These are phyloP conservation scores for Hippoglossus stenolepis DNA, from an alignment of 2,113 vertebrate genomes.

Conservation along the genomic window DNA sequence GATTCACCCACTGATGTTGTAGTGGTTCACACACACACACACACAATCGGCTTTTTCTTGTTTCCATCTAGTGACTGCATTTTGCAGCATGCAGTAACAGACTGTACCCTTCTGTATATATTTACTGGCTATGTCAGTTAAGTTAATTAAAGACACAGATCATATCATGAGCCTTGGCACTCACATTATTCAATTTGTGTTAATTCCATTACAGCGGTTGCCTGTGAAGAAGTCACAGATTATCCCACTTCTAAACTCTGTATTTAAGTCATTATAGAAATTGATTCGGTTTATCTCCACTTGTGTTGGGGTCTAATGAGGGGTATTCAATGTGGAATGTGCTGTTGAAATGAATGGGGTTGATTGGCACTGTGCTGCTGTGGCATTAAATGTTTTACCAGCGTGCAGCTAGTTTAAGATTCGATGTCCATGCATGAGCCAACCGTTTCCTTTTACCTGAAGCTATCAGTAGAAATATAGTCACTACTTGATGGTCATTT, in stretches of 20 bases:
- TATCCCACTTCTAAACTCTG: background rate
- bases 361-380: background rate
- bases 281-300: slow-evolving; percentile 9
- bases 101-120: background rate
- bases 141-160: slow-evolving; percentile 1
- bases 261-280: slow-evolving; percentile 19
- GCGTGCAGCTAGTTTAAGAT: background rate
- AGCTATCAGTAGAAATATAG: background rate
- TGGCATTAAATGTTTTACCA: background rate
- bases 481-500: background rate
- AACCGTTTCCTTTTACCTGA: background rate
- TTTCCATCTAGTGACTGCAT: too few species aligned
- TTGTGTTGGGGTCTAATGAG: slow-evolving; percentile 8
- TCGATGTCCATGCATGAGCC: background rate
- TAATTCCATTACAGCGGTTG: slow-evolving; percentile 12
- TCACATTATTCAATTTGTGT: slow-evolving; percentile 5
- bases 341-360: slow-evolving; percentile 3
- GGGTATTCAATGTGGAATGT: background rate
- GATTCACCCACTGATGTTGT: too few species aligned
- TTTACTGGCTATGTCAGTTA: slow-evolving; percentile 1
- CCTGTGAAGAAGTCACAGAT: slow-evolving; percentile 21
- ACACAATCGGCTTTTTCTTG: too few species aligned
- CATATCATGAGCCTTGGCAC: slow-evolving; percentile 6
- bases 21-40: too few species aligned
- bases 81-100: background rate